Percentiles rank a stretch among this genome's conserved stretches.
Conservation (phyloP, 92 coral and sea anemone genomes). For the Epizoanthus ramosus region DNA sequence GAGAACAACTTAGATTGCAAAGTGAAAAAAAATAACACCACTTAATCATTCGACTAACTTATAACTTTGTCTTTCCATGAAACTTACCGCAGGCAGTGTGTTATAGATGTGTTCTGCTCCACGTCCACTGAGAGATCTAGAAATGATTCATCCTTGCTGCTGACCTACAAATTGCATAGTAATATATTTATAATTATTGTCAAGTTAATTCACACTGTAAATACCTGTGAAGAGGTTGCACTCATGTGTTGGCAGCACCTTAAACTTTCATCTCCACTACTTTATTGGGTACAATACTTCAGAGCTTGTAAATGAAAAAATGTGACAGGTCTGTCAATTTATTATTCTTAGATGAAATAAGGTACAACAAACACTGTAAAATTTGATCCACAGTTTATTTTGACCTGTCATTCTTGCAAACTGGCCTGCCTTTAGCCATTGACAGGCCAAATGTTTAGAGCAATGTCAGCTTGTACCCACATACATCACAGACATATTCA, state of each 20-base stretch:
- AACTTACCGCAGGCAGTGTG: constrained; percentile 90
- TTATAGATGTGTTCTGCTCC: constrained; percentile 97
- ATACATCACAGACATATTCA: no score
- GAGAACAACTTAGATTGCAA: neutral
- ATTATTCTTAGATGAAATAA: no score
- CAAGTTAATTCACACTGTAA: no score
- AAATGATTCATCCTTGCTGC: constrained; percentile 99
- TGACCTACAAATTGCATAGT: constrained; percentile 64
- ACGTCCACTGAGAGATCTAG: constrained; percentile 98
- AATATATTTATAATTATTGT: neutral
- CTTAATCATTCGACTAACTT: neutral
- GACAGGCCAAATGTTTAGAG: no score
- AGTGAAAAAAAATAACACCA: neutral
- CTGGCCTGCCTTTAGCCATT: no score
- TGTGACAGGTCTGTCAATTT: no score
- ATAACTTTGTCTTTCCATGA: neutral
- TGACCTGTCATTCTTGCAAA: no score
- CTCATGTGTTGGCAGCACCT: neutral
- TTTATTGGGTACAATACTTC: neutral
- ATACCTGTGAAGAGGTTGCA: no score
- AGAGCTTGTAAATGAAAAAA: no score
- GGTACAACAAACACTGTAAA: no score
- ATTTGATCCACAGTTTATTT: no score
- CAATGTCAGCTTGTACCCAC: no score
- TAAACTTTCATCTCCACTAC: neutral